A percentile compares a stretch with the other conserved stretches of the same genome.
phyloP scores from a whole-genome alignment of 2,113 vertebrate species.

The Atherinomorus stipes region DNA sequence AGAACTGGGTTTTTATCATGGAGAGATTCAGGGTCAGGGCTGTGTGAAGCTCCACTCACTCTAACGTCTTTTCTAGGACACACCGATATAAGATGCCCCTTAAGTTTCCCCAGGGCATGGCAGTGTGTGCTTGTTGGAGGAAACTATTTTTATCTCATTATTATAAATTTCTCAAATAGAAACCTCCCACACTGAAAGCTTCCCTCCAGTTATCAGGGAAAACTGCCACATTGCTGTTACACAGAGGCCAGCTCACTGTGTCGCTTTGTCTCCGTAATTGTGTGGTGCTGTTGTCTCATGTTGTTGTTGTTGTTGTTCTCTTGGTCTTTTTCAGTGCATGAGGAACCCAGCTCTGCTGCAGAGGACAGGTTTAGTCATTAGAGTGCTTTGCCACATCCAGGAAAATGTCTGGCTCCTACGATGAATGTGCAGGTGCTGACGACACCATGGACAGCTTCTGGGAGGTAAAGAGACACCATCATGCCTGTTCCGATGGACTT shows the following conservation, averaged over 20 bases:
- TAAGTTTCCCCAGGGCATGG: slow-evolving; percentile 50
- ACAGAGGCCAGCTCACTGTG: not conserved
- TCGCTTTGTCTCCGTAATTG: slow-evolving; percentile 3
- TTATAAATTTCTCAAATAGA: slow-evolving; percentile 58
- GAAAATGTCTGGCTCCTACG: slow-evolving; percentile 96
- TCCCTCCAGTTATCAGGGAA: slow-evolving; percentile 26
- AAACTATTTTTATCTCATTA: slow-evolving; percentile 64
- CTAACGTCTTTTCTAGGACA: slow-evolving; percentile 68
- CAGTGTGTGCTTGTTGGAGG: slow-evolving; percentile 36
- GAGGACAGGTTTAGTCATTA: slow-evolving; percentile 75
- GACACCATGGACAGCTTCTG: slow-evolving; percentile 98
- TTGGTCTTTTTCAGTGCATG: slow-evolving; percentile 77
- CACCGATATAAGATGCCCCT: slow-evolving; percentile 51
- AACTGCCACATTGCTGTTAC: not conserved
- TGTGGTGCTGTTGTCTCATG: slow-evolving; percentile 21
- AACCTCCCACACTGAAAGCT: slow-evolving; percentile 24
- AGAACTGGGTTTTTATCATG: slow-evolving; percentile 24
- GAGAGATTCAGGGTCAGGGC: slow-evolving; percentile 46
- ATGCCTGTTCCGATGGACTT: not conserved
- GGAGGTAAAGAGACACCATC: slow-evolving; percentile 86
- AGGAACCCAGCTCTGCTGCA: slow-evolving; percentile 78
- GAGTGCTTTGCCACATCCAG: slow-evolving; percentile 71
- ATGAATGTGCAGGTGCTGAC: slow-evolving; percentile 89
- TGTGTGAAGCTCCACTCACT: slow-evolving; percentile 39
- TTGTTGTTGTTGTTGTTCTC: not conserved